These are phyloP conservation scores for Pangasius krempfi DNA, from an alignment of 2,797 vertebrate species.

Conservation along the genomic window DNA sequence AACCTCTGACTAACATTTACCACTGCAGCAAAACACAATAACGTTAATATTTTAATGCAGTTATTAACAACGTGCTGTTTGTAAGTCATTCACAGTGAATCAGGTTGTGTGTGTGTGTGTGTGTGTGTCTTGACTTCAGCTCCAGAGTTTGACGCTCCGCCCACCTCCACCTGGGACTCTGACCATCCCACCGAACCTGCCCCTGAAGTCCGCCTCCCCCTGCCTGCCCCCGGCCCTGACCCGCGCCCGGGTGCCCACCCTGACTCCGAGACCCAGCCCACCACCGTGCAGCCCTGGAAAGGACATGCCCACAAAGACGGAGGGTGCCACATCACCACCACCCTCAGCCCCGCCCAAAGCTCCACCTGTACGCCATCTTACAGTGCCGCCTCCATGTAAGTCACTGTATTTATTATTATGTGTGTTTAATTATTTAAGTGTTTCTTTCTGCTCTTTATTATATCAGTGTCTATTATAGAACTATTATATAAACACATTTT, in stretches of 20 bases:
- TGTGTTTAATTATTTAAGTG: not conserved
- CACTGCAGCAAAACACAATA: not conserved
- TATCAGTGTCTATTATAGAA: not conserved
- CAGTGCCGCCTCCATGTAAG: slow-evolving; percentile 77
- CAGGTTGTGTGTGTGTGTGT: not conserved
- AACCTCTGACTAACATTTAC: not conserved
- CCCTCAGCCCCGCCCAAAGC: slow-evolving; percentile 47
- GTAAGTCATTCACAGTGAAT: not conserved
- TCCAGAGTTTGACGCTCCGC: slow-evolving; percentile 91
- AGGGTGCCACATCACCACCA: slow-evolving; percentile 55
- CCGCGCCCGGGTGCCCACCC: slow-evolving; percentile 77
- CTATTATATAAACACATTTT: not conserved
- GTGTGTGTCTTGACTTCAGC: slow-evolving; percentile 78
- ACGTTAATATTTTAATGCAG: not conserved
- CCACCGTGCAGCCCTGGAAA: slow-evolving; percentile 56
- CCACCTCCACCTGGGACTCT: slow-evolving; percentile 86
- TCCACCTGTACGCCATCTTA: slow-evolving; percentile 69
- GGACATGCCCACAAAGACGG: slow-evolving; percentile 59
- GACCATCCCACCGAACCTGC: slow-evolving; percentile 86
- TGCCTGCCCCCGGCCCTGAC: slow-evolving; percentile 79
- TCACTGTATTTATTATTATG: slow-evolving; percentile 10
- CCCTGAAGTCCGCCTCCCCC: slow-evolving; percentile 82
- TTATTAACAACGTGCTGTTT: not conserved
- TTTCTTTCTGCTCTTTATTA: not conserved
- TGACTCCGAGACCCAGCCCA: slow-evolving; percentile 72